Base-by-base conservation (phyloP, 2,113 vertebrate genomes). In the Delphinapterus leucas region DNA sequence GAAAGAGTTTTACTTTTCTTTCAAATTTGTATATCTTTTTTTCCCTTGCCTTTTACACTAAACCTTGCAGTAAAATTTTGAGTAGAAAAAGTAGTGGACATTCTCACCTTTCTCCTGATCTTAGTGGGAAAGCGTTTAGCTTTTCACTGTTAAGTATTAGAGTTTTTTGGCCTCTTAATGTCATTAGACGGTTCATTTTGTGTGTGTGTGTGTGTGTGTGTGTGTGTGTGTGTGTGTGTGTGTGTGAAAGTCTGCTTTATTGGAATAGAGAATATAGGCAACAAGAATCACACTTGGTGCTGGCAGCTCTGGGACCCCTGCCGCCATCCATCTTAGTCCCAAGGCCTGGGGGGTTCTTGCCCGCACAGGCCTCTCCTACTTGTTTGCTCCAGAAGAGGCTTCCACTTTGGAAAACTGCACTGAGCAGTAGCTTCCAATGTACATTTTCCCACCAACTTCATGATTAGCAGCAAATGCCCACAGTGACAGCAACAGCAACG, bases 241-340 rank as follows among this genome's bases (percentile, higher is more conserved):
- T 88, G 31, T 97, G 93, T 97, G 93, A 97, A 98, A 98, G 97
- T 98, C 97, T 97, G 95, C 95, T 99, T 98, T 99, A 99, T 98
- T 99, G 97, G 93, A 97, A 98, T 95, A 98, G 96, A 98, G 98
- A 98, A 98, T 98, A 96, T 86, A 98, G 96, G 97, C 98, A 98
- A 96, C 86, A 98, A 96, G 97, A 97, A 96, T 86, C 55, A 80
- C 58, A 93, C 55, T 97, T 79, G 95, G 95, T 97, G 96, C 95
- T 97, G 86, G 84, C 53, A 93, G 95, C 58, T 93, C 71, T 58
- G 23, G 55, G 80, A 38, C 67, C 61, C 49, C 77, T 70, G 61
- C 6, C 11, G 36, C n/a, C 61, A 55, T 38, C 63, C 41, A 68
- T 84, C 41, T 73, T 8, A 81, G 71, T 25, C 89, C 88, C 28